Base-by-base conservation (phyloP, 2,797 vertebrate species). In the Poecilia picta region DNA sequence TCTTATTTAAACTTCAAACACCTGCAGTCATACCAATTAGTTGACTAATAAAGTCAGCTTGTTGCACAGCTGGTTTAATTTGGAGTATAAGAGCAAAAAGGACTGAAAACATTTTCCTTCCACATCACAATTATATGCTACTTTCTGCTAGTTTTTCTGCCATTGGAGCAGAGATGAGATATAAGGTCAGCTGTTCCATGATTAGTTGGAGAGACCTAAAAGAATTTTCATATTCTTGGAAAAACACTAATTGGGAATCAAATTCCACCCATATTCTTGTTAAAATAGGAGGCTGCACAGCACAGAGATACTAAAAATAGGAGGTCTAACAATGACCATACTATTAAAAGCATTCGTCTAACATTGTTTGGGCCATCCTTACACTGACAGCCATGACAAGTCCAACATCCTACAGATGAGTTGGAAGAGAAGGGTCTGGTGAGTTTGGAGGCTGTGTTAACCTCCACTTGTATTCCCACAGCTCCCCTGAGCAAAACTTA, bases 311-410 rank as follows among this genome's bases (percentile, higher is more conserved):
- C 66, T 23, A 25, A 70, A 70, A 70, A 66, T 25, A 43, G 66
- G 39, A 41, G 39, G 39, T 41, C 64, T 43, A 41, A 70, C 66
- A 70, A 70, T 43, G 43, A 43, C 36, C 66, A 70, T 43, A 25
- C 39, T 70, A 70, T 70, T 41, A 66, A 70, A 41, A 43, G 23
- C 23, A 41, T 13, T 43, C 11, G 23, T 68, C 66, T n/a, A 25
- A 70, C 66, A 70, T 70, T 43, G 39, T 43, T 70, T 70, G 66
- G 39, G 66, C 41, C 39, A 70, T 70, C 23, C 66, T 70, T 41
- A 25, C 20, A 43, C 23, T 7, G 39, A 70, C 66, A 70, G 36
- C 23, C 23, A 43, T 43, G 66, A 70, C 66, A 70, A 43, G 66
- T 70, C 23, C 10, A 70, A 43, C 66, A 41, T 66, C 62, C 20